Conservation (phyloP, 2,797 vertebrate genomes). For the Pangasius djambal region DNA sequence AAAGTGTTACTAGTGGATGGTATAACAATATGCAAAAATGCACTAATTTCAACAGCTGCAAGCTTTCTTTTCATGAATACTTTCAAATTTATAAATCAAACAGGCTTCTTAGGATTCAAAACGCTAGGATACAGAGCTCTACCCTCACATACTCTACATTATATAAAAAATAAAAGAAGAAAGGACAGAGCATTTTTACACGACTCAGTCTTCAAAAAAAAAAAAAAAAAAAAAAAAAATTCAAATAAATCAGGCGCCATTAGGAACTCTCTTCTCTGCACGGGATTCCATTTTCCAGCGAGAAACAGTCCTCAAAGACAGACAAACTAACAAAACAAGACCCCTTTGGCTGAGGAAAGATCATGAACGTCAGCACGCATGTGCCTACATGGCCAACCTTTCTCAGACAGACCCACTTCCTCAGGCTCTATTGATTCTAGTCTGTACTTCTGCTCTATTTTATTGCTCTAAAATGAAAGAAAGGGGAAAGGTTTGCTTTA, state of each 20-base stretch:
- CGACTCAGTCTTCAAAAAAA: not conserved
- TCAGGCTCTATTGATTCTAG: slow-evolving; percentile 9
- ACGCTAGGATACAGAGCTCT: not conserved
- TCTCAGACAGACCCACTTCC: slow-evolving; percentile 40
- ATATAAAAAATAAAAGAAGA: not conserved
- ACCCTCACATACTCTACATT: not conserved
- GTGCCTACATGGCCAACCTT: not conserved
- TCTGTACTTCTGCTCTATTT: slow-evolving; percentile 29
- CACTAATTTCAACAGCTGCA: not conserved
- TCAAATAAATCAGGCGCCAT: not conserved
- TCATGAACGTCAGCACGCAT: not conserved
- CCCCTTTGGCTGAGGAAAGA: not conserved
- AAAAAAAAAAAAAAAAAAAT: no score
- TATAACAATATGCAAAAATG: not conserved
- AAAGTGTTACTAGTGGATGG: not conserved
- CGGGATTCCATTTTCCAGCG: not conserved
- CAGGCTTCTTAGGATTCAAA: not conserved
- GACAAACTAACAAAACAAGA: not conserved
- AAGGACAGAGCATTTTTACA: not conserved
- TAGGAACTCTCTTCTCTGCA: not conserved
- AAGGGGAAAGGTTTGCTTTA: not conserved
- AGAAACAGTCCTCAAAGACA: not conserved
- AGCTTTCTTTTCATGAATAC: not conserved
- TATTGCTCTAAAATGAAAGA: not conserved
- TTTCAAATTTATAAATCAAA: not conserved